phyloP scores from a whole-genome alignment of 2,888 invertebrate species.

The Pristionchus arcanus region DNA sequence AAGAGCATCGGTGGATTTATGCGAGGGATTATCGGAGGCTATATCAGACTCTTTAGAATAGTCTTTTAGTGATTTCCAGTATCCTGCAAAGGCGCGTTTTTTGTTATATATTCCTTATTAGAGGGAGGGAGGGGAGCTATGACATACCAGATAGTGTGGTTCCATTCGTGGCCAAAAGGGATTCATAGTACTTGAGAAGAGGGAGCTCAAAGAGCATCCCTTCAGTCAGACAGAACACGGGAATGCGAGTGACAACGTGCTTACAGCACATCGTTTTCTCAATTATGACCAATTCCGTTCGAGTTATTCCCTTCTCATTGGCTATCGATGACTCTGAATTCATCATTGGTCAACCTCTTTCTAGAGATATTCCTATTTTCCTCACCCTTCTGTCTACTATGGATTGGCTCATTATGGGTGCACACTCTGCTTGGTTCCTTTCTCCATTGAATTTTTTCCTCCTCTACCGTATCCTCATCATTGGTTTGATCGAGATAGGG shows the following conservation, averaged over 20 bases:
- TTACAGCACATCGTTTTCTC: neutral
- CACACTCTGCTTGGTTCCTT: neutral
- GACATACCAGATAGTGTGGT: neutral
- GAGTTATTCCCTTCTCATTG: neutral
- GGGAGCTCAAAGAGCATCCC: neutral
- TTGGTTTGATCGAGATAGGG: neutral
- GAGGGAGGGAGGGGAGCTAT: too few relatives aligned
- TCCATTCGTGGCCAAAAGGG: neutral
- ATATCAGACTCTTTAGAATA: neutral
- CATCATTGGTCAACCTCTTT: neutral
- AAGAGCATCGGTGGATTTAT: too few relatives aligned
- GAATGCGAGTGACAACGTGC: neutral
- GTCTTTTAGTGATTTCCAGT: neutral
- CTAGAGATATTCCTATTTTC: too few relatives aligned
- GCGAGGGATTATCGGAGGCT: too few relatives aligned
- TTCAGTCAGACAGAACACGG: neutral
- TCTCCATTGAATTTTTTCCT: neutral
- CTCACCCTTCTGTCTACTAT: neutral
- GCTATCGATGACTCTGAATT: neutral
- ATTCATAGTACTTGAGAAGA: slow-evolving; percentile 10
- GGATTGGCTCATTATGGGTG: neutral
- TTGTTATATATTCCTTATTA: neutral
- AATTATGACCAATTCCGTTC: neutral
- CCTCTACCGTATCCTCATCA: neutral
- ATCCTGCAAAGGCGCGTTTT: neutral